Evolutionary conservation across 1,140 invertebrate genomes (phyloP).

Genomic region (Diorhabda sublineata): DNA sequence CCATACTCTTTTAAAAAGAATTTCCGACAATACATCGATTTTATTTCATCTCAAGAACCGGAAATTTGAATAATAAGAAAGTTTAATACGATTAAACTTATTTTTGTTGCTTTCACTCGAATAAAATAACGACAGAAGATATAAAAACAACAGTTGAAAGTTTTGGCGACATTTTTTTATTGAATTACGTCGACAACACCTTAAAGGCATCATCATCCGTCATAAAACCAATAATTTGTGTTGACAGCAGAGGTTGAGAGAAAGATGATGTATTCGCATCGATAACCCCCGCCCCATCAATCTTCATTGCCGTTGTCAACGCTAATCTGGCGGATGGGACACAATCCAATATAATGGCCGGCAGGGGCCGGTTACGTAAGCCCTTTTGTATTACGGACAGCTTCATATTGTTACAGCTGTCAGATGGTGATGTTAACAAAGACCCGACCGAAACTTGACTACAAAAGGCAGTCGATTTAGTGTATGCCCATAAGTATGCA

Average conservation of each 20-base stretch:
- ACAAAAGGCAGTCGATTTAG: constrained; percentile 5
- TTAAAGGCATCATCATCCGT: constrained; percentile 6
- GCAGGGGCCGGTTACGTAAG: constrained; percentile 31
- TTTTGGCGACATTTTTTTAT: background rate
- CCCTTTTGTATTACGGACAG: constrained; percentile 22
- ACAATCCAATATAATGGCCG: constrained; percentile 37
- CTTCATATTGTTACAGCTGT: constrained; percentile 33
- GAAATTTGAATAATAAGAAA: no score
- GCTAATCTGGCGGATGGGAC: constrained; percentile 32
- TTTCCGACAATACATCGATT: no score
- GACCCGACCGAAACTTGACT: constrained; percentile 5
- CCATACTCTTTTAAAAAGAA: no score
- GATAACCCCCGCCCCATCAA: constrained; percentile 29
- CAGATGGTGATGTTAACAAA: constrained; percentile 8
- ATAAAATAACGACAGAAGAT: no score
- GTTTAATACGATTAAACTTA: no score
- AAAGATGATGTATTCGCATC: constrained; percentile 39
- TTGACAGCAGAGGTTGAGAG: constrained; percentile 34
- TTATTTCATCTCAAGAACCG: no score
- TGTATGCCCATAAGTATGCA: background rate
- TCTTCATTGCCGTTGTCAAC: constrained; percentile 34
- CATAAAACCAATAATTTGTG: constrained; percentile 39
- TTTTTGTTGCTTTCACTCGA: no score
- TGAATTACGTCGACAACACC: background rate
- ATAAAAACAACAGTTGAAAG: no score